phyloP scores from a whole-genome alignment of 2,888 invertebrate species.

The Litoditis marina region DNA sequence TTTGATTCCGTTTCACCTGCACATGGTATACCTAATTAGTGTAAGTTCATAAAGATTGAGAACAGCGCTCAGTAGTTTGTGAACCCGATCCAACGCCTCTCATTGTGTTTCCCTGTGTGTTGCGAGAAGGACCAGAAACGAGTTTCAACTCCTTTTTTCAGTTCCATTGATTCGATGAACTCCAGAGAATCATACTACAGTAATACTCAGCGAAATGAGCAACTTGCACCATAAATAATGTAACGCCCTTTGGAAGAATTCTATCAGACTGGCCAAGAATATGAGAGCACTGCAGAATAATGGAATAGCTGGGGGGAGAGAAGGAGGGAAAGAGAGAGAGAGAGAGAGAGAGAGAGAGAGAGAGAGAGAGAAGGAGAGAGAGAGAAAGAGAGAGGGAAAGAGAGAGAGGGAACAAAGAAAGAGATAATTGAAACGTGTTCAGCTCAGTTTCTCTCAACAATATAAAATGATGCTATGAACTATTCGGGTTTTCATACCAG shows the following conservation, averaged over 20 bases:
- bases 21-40: too few species aligned
- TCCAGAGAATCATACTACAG: slow-evolving; percentile 3
- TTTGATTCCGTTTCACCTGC: too few species aligned
- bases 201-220: background rate
- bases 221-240: background rate
- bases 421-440: too few species aligned
- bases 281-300: background rate
- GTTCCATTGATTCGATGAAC: background rate
- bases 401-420: background rate
- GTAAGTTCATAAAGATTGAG: too few species aligned
- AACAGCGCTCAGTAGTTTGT: too few species aligned
- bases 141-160: too few species aligned
- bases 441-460: background rate
- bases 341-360: slow-evolving; percentile 1
- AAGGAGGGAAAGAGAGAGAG: slow-evolving; percentile 1
- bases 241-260: background rate
- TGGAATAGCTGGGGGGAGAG: background rate
- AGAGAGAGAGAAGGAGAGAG: slow-evolving; percentile 1
- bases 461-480: too few species aligned
- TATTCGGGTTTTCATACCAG: too few species aligned
- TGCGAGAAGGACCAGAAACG: background rate
- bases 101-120: background rate
- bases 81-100: too few species aligned
- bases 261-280: background rate
- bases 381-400: background rate